Conservation (phyloP, 2,888 invertebrate species). For the Lepidonotus clava region DNA sequence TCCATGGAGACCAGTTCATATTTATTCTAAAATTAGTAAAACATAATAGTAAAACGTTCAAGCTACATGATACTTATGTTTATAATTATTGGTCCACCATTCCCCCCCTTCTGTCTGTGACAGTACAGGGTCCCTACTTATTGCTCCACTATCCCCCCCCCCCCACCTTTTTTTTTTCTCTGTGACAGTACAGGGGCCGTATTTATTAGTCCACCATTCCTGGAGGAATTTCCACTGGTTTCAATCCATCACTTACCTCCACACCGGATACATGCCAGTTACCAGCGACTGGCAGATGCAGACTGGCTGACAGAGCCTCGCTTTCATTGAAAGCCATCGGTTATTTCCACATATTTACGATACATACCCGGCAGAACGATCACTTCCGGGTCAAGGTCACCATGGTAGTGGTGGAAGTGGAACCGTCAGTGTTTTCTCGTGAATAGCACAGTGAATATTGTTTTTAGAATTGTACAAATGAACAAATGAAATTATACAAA, state of each 20-base stretch:
- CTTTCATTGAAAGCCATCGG: background rate
- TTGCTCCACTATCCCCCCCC: too few species aligned
- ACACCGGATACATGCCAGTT: background rate
- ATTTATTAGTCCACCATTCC: background rate
- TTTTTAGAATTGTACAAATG: too few species aligned
- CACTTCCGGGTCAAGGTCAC: slow-evolving; percentile 4
- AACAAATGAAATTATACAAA: too few species aligned
- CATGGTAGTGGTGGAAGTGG: slow-evolving; percentile 7
- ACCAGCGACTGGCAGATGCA: background rate
- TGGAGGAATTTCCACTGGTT: background rate
- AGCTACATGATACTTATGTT: too few species aligned
- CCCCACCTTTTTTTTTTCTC: too few species aligned
- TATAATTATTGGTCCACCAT: too few species aligned
- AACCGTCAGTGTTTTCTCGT: background rate
- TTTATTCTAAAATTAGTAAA: too few species aligned
- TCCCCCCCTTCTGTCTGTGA: too few species aligned
- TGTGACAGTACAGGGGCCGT: background rate
- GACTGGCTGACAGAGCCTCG: background rate
- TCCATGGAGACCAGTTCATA: too few species aligned
- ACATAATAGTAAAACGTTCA: too few species aligned
- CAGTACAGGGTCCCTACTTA: too few species aligned
- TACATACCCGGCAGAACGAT: slow-evolving; percentile 4
- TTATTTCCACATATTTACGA: slow-evolving; percentile 19
- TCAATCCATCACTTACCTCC: background rate
- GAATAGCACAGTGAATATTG: too few species aligned